These are phyloP conservation scores for Siphlonurus alternatus DNA, from an alignment of 2,888 invertebrate species.

Conservation along the genomic window DNA sequence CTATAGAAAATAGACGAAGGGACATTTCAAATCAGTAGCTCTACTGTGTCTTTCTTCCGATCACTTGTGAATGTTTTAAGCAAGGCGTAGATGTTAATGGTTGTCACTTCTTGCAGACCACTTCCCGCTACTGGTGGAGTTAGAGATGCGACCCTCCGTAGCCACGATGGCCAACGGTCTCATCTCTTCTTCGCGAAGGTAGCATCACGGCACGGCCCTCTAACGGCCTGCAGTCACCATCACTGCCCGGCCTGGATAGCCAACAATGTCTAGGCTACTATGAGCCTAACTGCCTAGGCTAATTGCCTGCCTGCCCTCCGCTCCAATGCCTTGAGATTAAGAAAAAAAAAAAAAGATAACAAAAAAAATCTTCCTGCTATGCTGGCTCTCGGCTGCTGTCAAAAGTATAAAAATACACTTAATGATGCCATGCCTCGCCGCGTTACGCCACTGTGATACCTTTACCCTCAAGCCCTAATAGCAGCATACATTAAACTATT, in stretches of 20 bases:
- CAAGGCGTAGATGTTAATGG: neutral
- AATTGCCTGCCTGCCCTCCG: neutral
- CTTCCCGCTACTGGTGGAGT: slow-evolving; percentile 77
- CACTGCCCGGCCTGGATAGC: neutral
- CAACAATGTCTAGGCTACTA: neutral
- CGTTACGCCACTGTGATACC: slow-evolving; percentile 1
- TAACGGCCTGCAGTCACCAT: neutral
- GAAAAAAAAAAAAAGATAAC: neutral
- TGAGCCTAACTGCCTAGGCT: neutral
- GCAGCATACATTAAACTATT: neutral
- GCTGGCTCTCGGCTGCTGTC: neutral
- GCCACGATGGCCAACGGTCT: slow-evolving; percentile 46
- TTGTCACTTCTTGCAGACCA: too few species aligned
- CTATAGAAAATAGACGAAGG: too few species aligned
- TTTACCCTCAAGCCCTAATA: neutral
- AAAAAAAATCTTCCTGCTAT: neutral
- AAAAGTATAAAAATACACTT: neutral
- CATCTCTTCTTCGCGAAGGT: slow-evolving; percentile 56
- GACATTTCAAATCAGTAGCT: too few species aligned
- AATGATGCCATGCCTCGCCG: neutral
- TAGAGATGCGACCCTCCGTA: slow-evolving; percentile 72
- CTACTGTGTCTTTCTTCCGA: neutral
- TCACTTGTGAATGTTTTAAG: too few species aligned
- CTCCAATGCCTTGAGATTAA: neutral
- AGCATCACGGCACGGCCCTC: slow-evolving; percentile 31